Conservation (phyloP, 2,797 vertebrate species). For the Tenualosa thibaudeaui region DNA sequence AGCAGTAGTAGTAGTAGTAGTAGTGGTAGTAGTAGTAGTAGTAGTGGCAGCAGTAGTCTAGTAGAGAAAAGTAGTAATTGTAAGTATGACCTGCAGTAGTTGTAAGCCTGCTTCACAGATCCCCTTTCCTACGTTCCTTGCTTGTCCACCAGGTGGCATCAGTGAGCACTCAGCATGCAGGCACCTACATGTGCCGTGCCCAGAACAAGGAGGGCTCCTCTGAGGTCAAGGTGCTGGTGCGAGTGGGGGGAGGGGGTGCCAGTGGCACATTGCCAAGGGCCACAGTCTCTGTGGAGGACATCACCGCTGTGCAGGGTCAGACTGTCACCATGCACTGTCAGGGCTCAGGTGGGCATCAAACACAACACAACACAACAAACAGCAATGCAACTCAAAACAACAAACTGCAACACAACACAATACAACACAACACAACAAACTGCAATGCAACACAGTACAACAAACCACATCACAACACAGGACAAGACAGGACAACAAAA, state of each 20-base stretch:
- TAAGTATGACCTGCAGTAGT: too few relatives aligned
- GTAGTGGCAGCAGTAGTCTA: too few relatives aligned
- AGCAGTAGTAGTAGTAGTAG: too few relatives aligned
- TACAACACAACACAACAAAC: neutral
- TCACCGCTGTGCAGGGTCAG: slow-evolving; percentile 81
- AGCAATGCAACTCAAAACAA: too few relatives aligned
- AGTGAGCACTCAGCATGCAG: slow-evolving; percentile 75
- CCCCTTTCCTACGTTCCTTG: neutral
- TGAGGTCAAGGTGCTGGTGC: slow-evolving; percentile 78
- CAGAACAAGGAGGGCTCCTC: slow-evolving; percentile 80
- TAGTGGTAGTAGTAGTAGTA: too few relatives aligned
- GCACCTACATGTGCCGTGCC: slow-evolving; percentile 83
- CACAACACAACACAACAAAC: too few relatives aligned
- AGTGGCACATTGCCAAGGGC: slow-evolving; percentile 68
- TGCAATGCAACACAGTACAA: too few relatives aligned
- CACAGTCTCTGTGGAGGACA: slow-evolving; percentile 59
- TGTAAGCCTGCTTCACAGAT: too few relatives aligned
- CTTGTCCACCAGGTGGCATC: slow-evolving; percentile 73
- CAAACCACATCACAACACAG: too few relatives aligned
- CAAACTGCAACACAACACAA: neutral
- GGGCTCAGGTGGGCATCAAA: slow-evolving; percentile 74
- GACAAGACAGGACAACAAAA: too few relatives aligned
- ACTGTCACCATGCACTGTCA: slow-evolving; percentile 79
- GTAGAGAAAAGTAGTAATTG: too few relatives aligned
- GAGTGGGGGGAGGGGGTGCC: slow-evolving; percentile 62